phyloP scores from a whole-genome alignment of 2,797 vertebrate genomes.

The Anniella stebbinsi region DNA sequence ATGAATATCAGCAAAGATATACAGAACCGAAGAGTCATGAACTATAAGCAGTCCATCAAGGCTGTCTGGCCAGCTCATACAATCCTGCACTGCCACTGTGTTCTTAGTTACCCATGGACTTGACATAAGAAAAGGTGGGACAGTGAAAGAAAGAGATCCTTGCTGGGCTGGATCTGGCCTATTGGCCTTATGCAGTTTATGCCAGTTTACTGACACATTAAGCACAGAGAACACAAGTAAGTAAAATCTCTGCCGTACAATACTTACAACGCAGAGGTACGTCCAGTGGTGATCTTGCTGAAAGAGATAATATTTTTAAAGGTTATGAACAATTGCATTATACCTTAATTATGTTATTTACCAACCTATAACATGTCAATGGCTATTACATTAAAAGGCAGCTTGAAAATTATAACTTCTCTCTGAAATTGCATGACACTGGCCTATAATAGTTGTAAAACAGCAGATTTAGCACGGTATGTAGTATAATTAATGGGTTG shows the following conservation, averaged over 20 bases:
- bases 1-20: background rate
- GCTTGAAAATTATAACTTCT: background rate
- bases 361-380: slow-evolving; percentile 16
- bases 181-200: background rate
- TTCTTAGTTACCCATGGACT: background rate
- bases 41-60: background rate
- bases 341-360: slow-evolving; percentile 30
- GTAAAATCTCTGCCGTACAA: slow-evolving; percentile 15
- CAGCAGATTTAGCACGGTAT: background rate
- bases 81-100: background rate
- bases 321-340: slow-evolving; percentile 36
- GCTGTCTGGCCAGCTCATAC: background rate
- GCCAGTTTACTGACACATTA: background rate
- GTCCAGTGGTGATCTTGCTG: slow-evolving; percentile 82
- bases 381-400: background rate
- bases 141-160: background rate
- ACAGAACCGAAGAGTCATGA: background rate
- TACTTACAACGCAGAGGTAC: slow-evolving; percentile 84
- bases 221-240: background rate
- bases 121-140: background rate
- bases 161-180: background rate
- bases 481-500: rapidly evolving
- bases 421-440: background rate
- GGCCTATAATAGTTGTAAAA: background rate
- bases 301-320: slow-evolving; percentile 62